phyloP scores from a whole-genome alignment of 2,888 invertebrate genomes.

The Carpatolechia fugitivella region DNA sequence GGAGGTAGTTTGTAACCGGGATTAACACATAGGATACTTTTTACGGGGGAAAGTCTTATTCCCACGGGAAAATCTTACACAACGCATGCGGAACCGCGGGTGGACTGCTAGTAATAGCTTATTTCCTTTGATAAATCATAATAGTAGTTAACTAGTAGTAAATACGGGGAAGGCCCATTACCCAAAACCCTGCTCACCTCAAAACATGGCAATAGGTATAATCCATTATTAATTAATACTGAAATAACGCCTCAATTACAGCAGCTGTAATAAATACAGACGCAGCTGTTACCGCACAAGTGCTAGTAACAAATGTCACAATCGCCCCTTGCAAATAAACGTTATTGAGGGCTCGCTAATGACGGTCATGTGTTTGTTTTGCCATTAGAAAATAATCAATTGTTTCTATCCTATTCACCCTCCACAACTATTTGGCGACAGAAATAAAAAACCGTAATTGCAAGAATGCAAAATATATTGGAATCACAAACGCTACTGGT shows the following conservation, averaged over 20 bases:
- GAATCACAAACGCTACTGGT: background rate
- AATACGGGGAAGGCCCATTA: no score
- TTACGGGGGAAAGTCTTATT: no score
- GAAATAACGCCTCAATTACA: constrained; percentile 6
- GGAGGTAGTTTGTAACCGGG: no score
- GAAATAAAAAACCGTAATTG: background rate
- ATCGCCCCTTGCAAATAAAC: constrained; percentile 29
- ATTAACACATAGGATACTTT: no score
- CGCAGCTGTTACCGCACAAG: constrained; percentile 39
- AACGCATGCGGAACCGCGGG: no score
- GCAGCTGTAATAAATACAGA: background rate
- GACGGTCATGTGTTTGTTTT: constrained; percentile 6
- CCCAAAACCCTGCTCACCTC: no score
- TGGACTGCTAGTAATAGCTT: no score
- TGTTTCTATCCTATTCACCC: background rate
- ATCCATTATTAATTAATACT: constrained; percentile 8
- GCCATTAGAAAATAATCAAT: constrained; percentile 11
- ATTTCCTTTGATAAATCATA: no score
- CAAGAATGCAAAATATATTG: background rate
- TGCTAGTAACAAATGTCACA: constrained; percentile 35
- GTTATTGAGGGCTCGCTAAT: background rate
- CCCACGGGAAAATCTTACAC: no score
- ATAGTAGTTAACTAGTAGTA: no score
- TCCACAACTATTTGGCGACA: background rate
- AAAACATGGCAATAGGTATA: background rate